Percentiles rank a stretch among this genome's conserved stretches.
Evolutionary conservation across 2,888 invertebrate genomes (phyloP).

Genomic region (Emmelina monodactyla): DNA sequence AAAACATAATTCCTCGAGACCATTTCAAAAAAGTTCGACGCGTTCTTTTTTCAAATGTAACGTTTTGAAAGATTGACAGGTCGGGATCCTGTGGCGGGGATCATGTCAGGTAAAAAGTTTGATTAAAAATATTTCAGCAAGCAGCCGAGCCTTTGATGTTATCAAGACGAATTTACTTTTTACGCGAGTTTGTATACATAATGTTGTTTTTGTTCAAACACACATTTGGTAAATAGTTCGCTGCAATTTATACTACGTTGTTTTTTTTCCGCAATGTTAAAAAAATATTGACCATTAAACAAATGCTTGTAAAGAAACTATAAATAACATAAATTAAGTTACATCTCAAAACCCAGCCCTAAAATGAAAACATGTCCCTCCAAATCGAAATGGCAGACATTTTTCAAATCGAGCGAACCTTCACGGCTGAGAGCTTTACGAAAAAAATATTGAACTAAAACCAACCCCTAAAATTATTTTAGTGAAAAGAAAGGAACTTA

Average conservation of each 20-base stretch:
- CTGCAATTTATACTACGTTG: too few species aligned
- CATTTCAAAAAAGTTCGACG: conserved; percentile 57
- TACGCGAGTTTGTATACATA: too few species aligned
- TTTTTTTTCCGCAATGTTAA: too few species aligned
- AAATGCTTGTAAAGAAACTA: too few species aligned
- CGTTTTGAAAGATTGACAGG: conserved; percentile 64
- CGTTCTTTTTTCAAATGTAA: conserved; percentile 58
- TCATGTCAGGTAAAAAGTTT: conserved; percentile 57
- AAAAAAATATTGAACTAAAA: conserved; percentile 63
- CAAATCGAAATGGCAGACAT: too few species aligned
- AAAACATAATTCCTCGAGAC: conserved; percentile 51
- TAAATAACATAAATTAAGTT: too few species aligned
- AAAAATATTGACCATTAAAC: too few species aligned
- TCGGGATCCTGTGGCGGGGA: conserved; percentile 43
- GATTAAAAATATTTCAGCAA: conserved; percentile 64
- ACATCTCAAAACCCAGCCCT: too few species aligned
- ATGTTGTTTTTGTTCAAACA: too few species aligned
- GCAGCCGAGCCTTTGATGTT: conserved; percentile 26
- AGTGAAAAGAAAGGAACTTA: conserved; percentile 67
- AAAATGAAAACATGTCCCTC: too few species aligned
- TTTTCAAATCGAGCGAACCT: conserved; percentile 51
- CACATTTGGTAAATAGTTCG: too few species aligned
- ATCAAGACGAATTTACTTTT: too few species aligned
- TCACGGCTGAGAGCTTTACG: conserved; percentile 35
- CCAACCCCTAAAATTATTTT: conserved; percentile 66